Evolutionary conservation across 2,888 invertebrate species (phyloP).

Genomic region (Cerceris rybyensis): DNA sequence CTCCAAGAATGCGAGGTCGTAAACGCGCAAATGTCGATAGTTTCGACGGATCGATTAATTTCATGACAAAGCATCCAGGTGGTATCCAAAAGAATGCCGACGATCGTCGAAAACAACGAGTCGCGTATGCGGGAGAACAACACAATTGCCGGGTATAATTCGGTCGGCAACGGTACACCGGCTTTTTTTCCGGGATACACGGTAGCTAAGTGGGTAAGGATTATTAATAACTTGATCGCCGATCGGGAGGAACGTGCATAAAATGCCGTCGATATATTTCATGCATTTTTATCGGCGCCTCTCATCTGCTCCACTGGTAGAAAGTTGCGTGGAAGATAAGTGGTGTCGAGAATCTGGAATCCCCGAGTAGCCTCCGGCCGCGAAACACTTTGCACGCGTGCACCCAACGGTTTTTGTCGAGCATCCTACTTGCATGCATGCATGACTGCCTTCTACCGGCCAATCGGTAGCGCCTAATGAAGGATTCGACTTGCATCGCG

Average conservation of each 20-base stretch:
- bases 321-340: slow-evolving; percentile 68
- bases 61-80: too few species aligned
- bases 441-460: slow-evolving; percentile 44
- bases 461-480: slow-evolving; percentile 71
- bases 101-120: too few species aligned
- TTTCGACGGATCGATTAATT: too few species aligned
- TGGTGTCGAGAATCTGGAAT: slow-evolving; percentile 71
- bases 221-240: slow-evolving; percentile 69
- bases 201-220: slow-evolving; percentile 64
- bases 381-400: slow-evolving; percentile 70
- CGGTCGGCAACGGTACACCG: not conserved
- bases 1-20: too few species aligned
- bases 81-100: too few species aligned
- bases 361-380: slow-evolving; percentile 62
- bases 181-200: slow-evolving; percentile 34
- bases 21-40: too few species aligned
- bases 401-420: slow-evolving; percentile 65
- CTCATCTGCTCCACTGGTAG: slow-evolving; percentile 69
- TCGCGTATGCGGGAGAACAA: slow-evolving; percentile 1
- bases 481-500: slow-evolving; percentile 59
- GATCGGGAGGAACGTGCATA: slow-evolving; percentile 55
- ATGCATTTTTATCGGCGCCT: slow-evolving; percentile 68
- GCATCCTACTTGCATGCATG: slow-evolving; percentile 64
- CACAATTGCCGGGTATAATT: slow-evolving; percentile 6
- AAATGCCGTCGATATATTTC: slow-evolving; percentile 67